A percentile compares a stretch with the other conserved stretches of the same genome.
These are phyloP conservation scores for Eolophus roseicapilla DNA, from an alignment of 2,113 vertebrate genomes.

Conservation along the genomic window DNA sequence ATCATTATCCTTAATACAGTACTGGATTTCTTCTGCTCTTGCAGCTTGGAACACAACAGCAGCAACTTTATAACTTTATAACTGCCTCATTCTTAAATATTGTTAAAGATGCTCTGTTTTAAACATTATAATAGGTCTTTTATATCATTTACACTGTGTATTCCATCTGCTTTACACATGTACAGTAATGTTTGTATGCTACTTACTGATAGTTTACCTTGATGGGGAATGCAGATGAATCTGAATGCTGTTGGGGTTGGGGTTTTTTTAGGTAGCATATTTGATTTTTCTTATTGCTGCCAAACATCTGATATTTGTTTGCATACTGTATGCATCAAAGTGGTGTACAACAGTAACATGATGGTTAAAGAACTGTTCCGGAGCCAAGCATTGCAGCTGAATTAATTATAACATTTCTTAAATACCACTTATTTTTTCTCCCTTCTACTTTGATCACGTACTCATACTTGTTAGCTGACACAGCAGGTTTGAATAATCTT, in stretches of 20 bases:
- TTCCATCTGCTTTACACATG: neutral
- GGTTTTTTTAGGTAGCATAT: neutral
- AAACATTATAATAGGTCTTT: neutral
- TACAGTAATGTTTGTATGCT: neutral
- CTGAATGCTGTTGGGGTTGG: neutral
- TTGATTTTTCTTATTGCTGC: conserved; percentile 11
- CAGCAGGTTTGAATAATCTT: neutral
- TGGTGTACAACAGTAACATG: neutral
- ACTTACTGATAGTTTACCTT: neutral
- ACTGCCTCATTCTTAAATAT: neutral
- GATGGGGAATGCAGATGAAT: neutral
- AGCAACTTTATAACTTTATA: rapidly evolving
- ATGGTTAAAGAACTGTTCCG: neutral
- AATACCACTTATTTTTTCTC: conserved; percentile 5
- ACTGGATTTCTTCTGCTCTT: neutral
- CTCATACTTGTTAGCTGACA: neutral
- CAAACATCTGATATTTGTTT: conserved; percentile 61
- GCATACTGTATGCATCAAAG: conserved; percentile 21
- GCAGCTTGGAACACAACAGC: neutral
- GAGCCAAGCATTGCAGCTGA: conserved; percentile 25
- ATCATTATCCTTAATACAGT: rapidly evolving
- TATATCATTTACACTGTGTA: neutral
- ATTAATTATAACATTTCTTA: conserved; percentile 12
- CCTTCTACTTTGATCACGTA: neutral
- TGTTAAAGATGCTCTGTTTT: neutral